Evolutionary conservation across 1,140 invertebrate species (phyloP).

Genomic region (Drosophila melanica): DNA sequence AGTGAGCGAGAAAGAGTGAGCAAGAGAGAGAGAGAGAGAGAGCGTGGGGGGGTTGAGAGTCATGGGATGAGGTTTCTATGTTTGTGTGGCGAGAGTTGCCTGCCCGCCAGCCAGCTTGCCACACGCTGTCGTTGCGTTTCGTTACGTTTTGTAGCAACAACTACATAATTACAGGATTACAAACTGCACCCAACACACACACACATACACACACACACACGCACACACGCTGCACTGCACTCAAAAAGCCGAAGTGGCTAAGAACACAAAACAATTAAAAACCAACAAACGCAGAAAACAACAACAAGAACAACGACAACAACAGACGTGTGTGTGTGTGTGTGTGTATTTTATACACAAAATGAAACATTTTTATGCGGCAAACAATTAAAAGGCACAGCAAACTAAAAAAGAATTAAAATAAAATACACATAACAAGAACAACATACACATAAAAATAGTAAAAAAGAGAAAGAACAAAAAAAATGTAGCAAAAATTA

Average conservation of each 20-base stretch:
- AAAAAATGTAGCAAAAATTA: conserved; percentile 45
- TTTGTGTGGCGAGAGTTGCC: conserved; percentile 7
- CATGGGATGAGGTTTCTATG: conserved; percentile 1
- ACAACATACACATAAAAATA: conserved; percentile 9
- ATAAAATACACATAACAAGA: conserved; percentile 59
- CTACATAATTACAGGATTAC: conserved; percentile 82
- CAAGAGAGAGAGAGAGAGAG: background rate
- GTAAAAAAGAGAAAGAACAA: conserved; percentile 2
- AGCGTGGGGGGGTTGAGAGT: too few species aligned
- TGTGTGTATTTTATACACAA: conserved; percentile 58
- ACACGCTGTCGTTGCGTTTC: conserved; percentile 33
- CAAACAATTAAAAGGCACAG: conserved; percentile 79
- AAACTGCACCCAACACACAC: conserved; percentile 63
- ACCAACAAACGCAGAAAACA: conserved; percentile 74
- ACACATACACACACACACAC: conserved; percentile 16
- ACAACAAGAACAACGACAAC: conserved; percentile 36
- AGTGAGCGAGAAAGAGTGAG: conserved; percentile 3
- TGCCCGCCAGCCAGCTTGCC: conserved; percentile 13
- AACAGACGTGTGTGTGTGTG: conserved; percentile 40
- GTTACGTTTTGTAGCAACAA: conserved; percentile 54
- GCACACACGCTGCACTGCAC: conserved; percentile 65
- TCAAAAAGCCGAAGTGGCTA: conserved; percentile 80
- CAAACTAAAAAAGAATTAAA: conserved; percentile 71
- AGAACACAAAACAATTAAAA: conserved; percentile 81
- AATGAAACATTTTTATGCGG: conserved; percentile 79